Percentiles rank a stretch among this genome's conserved stretches.
Evolutionary conservation across 2,797 vertebrate species (phyloP).

Genomic region (Moxostoma hubbsi): DNA sequence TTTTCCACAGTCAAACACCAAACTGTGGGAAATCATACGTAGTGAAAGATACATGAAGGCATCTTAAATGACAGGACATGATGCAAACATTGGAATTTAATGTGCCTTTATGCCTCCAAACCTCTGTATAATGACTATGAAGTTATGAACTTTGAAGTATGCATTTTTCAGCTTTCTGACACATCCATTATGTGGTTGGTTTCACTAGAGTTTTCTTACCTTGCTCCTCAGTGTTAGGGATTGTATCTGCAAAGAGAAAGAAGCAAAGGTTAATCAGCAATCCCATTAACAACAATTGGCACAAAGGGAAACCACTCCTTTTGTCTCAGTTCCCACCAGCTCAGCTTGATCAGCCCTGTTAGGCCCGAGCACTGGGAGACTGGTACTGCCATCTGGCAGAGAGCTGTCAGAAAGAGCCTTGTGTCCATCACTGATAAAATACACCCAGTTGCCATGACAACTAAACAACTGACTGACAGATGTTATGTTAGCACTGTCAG

Average conservation of each 20-base stretch:
- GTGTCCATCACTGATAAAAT: conserved; percentile 68
- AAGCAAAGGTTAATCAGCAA: conserved; percentile 44
- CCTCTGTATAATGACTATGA: too few species aligned
- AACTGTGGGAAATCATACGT: too few species aligned
- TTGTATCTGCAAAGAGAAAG: conserved; percentile 80
- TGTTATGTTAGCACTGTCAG: conserved; percentile 7
- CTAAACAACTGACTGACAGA: conserved; percentile 44
- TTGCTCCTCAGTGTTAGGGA: conserved; percentile 86
- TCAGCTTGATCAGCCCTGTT: conserved; percentile 15
- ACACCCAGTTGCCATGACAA: conserved; percentile 63
- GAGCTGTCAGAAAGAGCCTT: conserved; percentile 71
- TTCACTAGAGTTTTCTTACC: conserved; percentile 76
- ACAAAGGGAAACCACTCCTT: conserved; percentile 7
- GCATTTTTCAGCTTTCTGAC: not conserved
- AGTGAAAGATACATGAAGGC: too few species aligned
- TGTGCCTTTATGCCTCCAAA: too few species aligned
- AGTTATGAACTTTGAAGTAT: too few species aligned
- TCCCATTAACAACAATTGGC: conserved; percentile 41
- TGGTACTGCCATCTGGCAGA: conserved; percentile 75
- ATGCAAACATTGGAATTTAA: too few species aligned
- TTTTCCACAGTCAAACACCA: too few species aligned
- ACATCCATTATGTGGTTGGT: not conserved
- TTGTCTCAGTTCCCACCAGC: conserved; percentile 47
- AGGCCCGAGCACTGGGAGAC: conserved; percentile 66
- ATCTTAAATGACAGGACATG: too few species aligned